Conservation (phyloP, 2,113 vertebrate species). For the Ceyx cyanopectus region DNA sequence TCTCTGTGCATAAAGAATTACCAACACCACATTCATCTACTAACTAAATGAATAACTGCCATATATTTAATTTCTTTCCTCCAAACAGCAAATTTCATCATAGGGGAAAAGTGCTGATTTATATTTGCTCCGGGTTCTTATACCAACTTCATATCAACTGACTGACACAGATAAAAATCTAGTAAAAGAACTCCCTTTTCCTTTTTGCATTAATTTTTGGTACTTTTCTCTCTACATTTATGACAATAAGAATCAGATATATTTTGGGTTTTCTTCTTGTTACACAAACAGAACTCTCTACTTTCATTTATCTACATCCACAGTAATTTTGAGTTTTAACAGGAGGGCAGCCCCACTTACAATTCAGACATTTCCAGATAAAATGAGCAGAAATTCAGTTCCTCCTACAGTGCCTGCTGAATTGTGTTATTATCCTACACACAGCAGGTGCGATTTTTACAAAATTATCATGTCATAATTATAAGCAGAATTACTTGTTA, state of each 20-base stretch:
- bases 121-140: neutral
- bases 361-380: constrained; percentile 73
- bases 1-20: neutral
- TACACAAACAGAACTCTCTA: neutral
- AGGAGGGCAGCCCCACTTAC: constrained; percentile 5
- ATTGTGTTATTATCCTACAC: constrained; percentile 71
- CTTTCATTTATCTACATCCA: neutral
- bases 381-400: constrained; percentile 74
- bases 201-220: neutral
- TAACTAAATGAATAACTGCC: neutral
- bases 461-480: constrained; percentile 72
- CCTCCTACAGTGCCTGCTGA: constrained; percentile 60
- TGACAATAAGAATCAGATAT: neutral
- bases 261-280: neutral
- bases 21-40: neutral
- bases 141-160: neutral
- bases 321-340: constrained; percentile 17
- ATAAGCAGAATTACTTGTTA: constrained; percentile 72
- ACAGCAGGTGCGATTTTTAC: constrained; percentile 72
- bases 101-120: neutral
- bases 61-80: neutral
- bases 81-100: neutral
- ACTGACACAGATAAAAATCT: neutral
- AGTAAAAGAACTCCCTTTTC: neutral
- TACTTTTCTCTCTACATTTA: neutral